Evolutionary conservation across 2,888 invertebrate species (phyloP), one percentile per base, ranked within the genome.

Genomic region (Patella pellucida): DNA sequence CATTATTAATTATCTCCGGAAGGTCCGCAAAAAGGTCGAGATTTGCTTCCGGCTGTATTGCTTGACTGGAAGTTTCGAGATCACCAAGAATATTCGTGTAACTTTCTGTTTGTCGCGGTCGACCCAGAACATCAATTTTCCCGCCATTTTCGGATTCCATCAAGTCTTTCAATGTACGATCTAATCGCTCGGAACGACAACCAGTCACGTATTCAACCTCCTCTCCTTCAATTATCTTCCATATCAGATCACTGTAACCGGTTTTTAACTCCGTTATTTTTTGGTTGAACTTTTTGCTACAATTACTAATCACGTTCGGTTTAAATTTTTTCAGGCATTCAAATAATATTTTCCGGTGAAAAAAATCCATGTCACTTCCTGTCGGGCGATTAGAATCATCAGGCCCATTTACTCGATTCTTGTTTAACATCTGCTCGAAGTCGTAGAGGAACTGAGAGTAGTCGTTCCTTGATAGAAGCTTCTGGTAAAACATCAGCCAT

Each of bases 401-500:
- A 9, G 62, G 19, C 12, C 23, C 62, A 62, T 62, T 23, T 11
- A 62, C 19, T 62, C 62, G 62, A 62, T 23, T 62, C 14, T 23
- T 19, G 23, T 23, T 23, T 23, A 62, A 23, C 12, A 23, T 23
- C 15, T 62, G 62, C 23, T 62, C 62, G 23, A 62, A 62, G 23
- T 62, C 62, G 19, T 23, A 15, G 19, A 62, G 19, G 23, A 62
- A 41, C 23, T 50, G n/a, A 69, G 69, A 69, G 31, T 69, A 50
- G 16, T 50, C 78, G 73, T 69, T 78, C 41, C 79, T 75, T 11
- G 82, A 76, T 68, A 81, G 75, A 71, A 79, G 79, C 73, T 79
- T 78, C 75, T 81, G 80, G 73, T 79, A 81, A 75, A 82, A 82
- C 56, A 77, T 74, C 51, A 82, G 72, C 82, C 82, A 82, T 52